Evolutionary conservation across 2,113 vertebrate species (phyloP), one percentile per base, ranked within the genome.

Genomic region (Engystomops pustulosus): DNA sequence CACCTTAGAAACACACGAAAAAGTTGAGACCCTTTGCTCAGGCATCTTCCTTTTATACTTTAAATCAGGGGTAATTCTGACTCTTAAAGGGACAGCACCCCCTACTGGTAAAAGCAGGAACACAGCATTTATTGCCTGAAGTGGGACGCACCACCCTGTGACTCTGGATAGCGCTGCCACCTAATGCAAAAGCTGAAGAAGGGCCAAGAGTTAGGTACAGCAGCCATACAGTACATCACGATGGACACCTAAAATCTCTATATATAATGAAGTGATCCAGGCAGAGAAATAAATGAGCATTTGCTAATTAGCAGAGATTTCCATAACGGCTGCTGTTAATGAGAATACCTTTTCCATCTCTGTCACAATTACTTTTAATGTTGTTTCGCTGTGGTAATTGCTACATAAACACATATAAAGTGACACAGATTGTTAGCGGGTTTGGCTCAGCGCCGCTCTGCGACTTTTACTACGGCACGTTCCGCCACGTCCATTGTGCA

Each of bases 321-420:
- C 30, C 74, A 58, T 77, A 77, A 58, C 20, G 11, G 74, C 20
- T 18, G 27, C 10, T 36, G 74, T 36, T 77, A 77, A 77, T 77
- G 74, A 77, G 74, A 58, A 58, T 36, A 6, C 49, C 47, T 77
- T 36, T 58, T 58, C 23, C 49, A 53, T 38, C 12, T 34, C 18
- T 77, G 49, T n/a, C 49, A 60, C 34, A 41, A 58, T 77, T 77
- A 38, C 51, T 38, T 58, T n/a, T 41, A 58, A 41, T 77, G 51
- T 38, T 77, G 70, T 58, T 58, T 36, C 30, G 60, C 20, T 17
- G 20, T 8, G 34, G 51, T 78, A 78, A 60, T 60, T 60, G 75
- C 75, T 60, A 41, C 12, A 41, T 78, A 78, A 55, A 78, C 51
- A 78, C 30, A 78, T 77, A 77, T 77, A 38, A 60, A 60, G 17